A percentile compares a stretch with the other conserved stretches of the same genome.
Conservation (phyloP, 2,888 invertebrate species). For the Brassicogethes aeneus region DNA sequence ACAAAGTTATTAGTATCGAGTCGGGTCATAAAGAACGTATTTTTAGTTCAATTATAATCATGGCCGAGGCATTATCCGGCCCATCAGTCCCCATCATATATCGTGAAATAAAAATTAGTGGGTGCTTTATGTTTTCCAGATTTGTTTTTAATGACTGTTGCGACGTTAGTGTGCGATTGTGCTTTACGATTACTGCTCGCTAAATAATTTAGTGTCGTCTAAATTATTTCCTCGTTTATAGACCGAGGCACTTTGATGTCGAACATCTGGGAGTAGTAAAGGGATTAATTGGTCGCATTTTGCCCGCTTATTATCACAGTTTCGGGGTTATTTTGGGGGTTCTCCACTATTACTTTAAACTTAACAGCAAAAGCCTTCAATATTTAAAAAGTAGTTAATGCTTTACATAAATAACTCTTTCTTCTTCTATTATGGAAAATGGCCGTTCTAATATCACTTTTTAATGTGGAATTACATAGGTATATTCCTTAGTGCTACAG, state of each 20-base stretch:
- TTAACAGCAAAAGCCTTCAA: too few species aligned
- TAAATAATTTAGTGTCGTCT: slow-evolving; percentile 27
- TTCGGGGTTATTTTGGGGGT: too few species aligned
- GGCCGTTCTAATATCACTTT: too few species aligned
- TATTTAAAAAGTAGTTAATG: too few species aligned
- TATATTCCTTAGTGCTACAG: too few species aligned
- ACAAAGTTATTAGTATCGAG: too few species aligned
- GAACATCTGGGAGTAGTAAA: slow-evolving; percentile 24
- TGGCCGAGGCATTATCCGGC: neutral
- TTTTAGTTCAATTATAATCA: neutral
- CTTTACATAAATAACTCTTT: too few species aligned
- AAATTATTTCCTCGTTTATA: slow-evolving; percentile 27
- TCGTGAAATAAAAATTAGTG: slow-evolving; percentile 4
- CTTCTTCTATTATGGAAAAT: too few species aligned
- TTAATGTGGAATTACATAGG: too few species aligned
- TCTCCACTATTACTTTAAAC: too few species aligned
- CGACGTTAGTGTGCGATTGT: slow-evolving; percentile 19
- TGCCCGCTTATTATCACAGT: too few species aligned
- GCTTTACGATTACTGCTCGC: slow-evolving; percentile 23
- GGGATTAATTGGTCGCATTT: neutral
- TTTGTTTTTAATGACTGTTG: slow-evolving; percentile 30
- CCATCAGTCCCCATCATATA: neutral
- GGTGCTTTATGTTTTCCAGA: slow-evolving; percentile 31
- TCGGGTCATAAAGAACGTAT: too few species aligned
- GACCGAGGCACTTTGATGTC: slow-evolving; percentile 21